Evolutionary conservation across 2,797 vertebrate genomes (phyloP).

Genomic region (Notamacropus eugenii): DNA sequence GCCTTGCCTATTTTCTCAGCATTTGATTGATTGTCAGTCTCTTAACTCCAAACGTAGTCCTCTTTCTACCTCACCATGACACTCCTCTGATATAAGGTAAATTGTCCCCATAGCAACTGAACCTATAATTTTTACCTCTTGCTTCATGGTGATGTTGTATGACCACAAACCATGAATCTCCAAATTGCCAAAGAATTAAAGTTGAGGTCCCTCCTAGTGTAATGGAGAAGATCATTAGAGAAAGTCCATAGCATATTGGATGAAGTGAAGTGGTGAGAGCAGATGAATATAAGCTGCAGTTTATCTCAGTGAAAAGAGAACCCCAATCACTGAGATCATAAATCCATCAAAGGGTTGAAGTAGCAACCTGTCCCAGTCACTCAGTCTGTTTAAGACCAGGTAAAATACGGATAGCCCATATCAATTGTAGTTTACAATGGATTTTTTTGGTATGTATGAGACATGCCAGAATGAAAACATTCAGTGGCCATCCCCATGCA

Average conservation of each 20-base stretch:
- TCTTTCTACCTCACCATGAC: background rate
- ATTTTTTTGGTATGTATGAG: background rate
- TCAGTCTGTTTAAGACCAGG: background rate
- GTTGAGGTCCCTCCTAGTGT: background rate
- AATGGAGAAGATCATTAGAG: background rate
- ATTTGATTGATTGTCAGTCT: background rate
- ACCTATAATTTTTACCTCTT: background rate
- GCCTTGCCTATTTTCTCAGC: background rate
- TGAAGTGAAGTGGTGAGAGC: background rate
- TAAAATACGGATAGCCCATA: background rate
- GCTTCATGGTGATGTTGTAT: background rate
- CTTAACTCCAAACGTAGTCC: background rate
- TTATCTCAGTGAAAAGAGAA: background rate
- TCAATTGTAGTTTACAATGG: background rate
- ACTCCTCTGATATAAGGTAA: background rate
- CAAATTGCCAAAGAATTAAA: background rate
- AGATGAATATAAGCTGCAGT: background rate
- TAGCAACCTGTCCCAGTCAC: background rate
- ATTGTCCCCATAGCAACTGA: background rate
- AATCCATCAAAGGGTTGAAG: background rate
- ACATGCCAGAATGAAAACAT: background rate
- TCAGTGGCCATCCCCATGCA: background rate
- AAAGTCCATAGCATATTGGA: background rate
- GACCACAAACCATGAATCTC: background rate
- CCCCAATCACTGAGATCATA: background rate